Evolutionary conservation across 2,797 vertebrate species (phyloP).

Genomic region (Leptoclinus maculatus): DNA sequence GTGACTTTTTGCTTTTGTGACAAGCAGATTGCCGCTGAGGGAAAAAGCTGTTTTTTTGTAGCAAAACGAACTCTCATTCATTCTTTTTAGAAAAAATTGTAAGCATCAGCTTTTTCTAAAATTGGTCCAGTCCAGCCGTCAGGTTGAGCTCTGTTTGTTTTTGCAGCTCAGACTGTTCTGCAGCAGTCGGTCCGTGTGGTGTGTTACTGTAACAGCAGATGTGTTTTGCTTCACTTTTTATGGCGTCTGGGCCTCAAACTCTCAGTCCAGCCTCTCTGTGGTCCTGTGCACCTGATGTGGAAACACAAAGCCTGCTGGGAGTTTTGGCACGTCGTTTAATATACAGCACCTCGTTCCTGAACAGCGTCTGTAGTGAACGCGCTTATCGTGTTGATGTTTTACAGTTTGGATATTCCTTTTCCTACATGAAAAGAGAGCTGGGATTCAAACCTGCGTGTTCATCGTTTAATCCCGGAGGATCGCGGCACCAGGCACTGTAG

Average conservation of each 20-base stretch:
- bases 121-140: not conserved
- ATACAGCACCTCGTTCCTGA: not conserved
- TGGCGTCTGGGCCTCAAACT: conserved; percentile 26
- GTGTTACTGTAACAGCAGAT: conserved; percentile 38
- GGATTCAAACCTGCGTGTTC: not conserved
- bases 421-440: not conserved
- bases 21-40: not conserved
- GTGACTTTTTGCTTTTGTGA: not conserved
- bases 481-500: conserved; percentile 24
- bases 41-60: not conserved
- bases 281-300: conserved; percentile 36
- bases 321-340: not conserved
- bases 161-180: conserved; percentile 8
- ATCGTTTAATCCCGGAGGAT: not conserved
- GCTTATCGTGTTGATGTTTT: not conserved
- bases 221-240: conserved; percentile 46
- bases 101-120: conserved; percentile 15
- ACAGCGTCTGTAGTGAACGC: not conserved
- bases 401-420: not conserved
- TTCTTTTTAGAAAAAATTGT: not conserved
- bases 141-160: conserved; percentile 34
- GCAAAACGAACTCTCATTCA: not conserved
- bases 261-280: not conserved
- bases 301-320: conserved; percentile 25
- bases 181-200: not conserved